Evolutionary conservation across 2,113 vertebrate genomes (phyloP), one percentile per base, ranked within the genome.

Genomic region (Chionodraco myersi): DNA sequence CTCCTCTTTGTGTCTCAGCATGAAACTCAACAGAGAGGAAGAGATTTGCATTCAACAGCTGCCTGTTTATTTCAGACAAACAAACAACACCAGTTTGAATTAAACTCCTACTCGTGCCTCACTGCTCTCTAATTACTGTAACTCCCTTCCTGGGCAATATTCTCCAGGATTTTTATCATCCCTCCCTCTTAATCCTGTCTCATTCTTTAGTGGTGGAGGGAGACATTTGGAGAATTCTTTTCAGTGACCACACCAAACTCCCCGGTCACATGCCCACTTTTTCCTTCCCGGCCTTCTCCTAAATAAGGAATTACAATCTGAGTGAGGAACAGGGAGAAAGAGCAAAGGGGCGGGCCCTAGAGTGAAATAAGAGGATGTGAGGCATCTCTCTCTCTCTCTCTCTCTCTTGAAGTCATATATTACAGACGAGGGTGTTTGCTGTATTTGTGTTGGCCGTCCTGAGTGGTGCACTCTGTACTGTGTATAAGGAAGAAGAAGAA

Each of bases 221-320:
- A 91, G 89, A 92, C 80, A 94, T 94, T 85, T 92, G 72, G 82
- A 91, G 90, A 95, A 94, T 94, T 94, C 91, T 52, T 89, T 74
- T 80, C 87, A 83, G 79, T 88, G 74, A 92, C 91, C 92, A 86
- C 89, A 87, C 90, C 82, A 90, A 87, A 72, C 85, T 84, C 83
- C 85, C 74, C 82, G 73, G 87, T 89, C 92, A 86, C 84, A 72
- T 85, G 81, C 3, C 41, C 78, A 58, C 48, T 76, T 89, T 90
- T 90, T 86, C 84, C 75, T 88, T 73, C 51, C 86, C 53, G 34
- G 83, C 83, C 86, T 89, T 92, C 89, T 93, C 91, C 91, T 91
- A 92, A 94, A 93, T 92, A 94, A 92, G 92, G 93, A 91, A 77
- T 85, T 86, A 77, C 84, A 84, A 67, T 91, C 76, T 88, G 72